Conservation (phyloP, 2,797 vertebrate species). For the Oophaga sylvatica region DNA sequence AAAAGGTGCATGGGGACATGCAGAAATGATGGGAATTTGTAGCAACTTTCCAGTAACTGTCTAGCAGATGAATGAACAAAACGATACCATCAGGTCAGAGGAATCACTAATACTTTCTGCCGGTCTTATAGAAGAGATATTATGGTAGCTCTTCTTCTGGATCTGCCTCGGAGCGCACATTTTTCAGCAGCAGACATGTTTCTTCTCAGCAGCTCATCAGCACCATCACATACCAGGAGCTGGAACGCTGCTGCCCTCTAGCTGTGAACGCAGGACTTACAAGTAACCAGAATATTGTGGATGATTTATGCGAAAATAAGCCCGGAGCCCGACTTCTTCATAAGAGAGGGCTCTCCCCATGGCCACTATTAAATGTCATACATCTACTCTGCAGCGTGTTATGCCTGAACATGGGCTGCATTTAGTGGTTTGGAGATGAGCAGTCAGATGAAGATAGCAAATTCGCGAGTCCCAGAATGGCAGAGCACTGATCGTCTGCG, state of each 20-base stretch:
- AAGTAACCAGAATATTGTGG: not conserved
- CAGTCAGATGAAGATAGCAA: not conserved
- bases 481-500: not conserved
- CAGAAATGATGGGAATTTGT: not conserved
- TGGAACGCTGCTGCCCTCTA: conserved; percentile 30
- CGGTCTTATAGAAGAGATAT: too few relatives aligned
- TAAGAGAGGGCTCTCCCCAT: too few relatives aligned
- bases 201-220: not conserved
- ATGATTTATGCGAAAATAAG: not conserved
- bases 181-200: conserved; percentile 21
- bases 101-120: not conserved
- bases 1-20: not conserved
- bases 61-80: not conserved
- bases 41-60: not conserved
- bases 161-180: not conserved
- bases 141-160: not conserved
- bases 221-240: not conserved
- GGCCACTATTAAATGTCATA: not conserved
- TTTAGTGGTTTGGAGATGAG: not conserved
- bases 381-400: not conserved
- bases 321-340: not conserved
- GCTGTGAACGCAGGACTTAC: not conserved
- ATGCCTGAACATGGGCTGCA: not conserved
- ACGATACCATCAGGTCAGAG: not conserved
- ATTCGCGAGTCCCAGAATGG: not conserved